phyloP scores from a whole-genome alignment of 92 coral and sea anemone species.

The Nematostella vectensis region DNA sequence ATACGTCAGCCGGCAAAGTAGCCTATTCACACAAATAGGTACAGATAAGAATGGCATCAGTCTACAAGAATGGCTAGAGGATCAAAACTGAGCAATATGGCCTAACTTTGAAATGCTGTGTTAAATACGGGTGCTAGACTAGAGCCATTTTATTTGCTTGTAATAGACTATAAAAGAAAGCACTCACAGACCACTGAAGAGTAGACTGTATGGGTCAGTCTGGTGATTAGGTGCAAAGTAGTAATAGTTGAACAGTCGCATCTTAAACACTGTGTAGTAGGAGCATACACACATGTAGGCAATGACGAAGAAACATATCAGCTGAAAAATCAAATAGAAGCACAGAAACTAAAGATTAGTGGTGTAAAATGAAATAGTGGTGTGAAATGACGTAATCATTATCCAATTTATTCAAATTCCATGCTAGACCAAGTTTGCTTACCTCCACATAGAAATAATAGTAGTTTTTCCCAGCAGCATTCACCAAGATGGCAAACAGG shows the following conservation, averaged over 20 bases:
- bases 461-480: conserved; percentile 69
- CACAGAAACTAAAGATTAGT: not conserved
- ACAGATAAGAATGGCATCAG: no score
- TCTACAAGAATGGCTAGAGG: no score
- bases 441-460: conserved; percentile 95
- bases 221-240: conserved; percentile 96
- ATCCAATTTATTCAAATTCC: no score
- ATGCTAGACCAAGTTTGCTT: no score
- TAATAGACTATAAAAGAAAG: no score
- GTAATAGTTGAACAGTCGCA: conserved; percentile 91
- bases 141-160: no score
- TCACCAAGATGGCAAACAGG: conserved; percentile 65
- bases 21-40: conserved; percentile 30
- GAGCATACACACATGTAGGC: conserved; percentile 96
- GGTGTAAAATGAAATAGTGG: not conserved
- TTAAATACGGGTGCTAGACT: no score
- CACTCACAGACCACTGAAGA: conserved; percentile 98
- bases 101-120: no score
- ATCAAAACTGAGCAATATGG: no score
- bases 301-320: conserved; percentile 78
- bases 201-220: conserved; percentile 96
- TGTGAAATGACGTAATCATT: no score
- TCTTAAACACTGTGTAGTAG: conserved; percentile 89
- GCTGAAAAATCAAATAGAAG: conserved; percentile 24
- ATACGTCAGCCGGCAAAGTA: conserved; percentile 93